A percentile compares a stretch with the other conserved stretches of the same genome.
Conservation (phyloP, 2,888 invertebrate species). For the Oscheius myriophilus region DNA sequence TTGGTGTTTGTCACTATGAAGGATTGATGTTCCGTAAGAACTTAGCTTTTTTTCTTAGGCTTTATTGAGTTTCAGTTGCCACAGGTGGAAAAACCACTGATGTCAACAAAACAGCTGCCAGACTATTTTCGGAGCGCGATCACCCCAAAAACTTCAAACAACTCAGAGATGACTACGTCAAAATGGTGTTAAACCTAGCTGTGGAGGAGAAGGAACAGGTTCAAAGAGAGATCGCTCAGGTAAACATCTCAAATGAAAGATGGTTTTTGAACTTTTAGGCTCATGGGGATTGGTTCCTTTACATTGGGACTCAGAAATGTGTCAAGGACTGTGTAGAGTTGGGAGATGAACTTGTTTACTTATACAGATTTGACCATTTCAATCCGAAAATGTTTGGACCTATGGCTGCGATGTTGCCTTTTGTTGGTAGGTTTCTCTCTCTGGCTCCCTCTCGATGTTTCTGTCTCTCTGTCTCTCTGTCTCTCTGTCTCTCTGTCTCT, state of each 20-base stretch:
- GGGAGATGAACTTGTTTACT: slow-evolving; percentile 16
- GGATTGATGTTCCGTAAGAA: slow-evolving; percentile 30
- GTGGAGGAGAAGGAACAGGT: neutral
- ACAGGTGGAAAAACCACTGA: neutral
- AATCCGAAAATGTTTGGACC: slow-evolving; percentile 27
- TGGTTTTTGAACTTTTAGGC: neutral
- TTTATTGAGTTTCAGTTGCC: neutral
- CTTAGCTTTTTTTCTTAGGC: too few species aligned
- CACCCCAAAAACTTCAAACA: neutral
- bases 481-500: slow-evolving; percentile 4
- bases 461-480: slow-evolving; percentile 21
- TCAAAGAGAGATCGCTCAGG: neutral
- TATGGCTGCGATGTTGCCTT: neutral
- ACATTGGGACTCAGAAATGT: slow-evolving; percentile 3
- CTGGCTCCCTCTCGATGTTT: too few species aligned
- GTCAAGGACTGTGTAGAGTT: slow-evolving; percentile 7
- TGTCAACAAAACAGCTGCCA: too few species aligned
- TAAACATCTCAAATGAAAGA: neutral
- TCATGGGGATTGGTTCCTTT: neutral
- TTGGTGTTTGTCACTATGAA: slow-evolving; percentile 43
- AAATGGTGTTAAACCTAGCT: neutral
- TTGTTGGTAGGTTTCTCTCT: slow-evolving; percentile 4
- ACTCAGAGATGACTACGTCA: neutral
- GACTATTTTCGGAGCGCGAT: neutral
- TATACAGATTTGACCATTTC: slow-evolving; percentile 30